phyloP scores from a whole-genome alignment of 1,140 invertebrate genomes.

The Galendromus occidentalis region DNA sequence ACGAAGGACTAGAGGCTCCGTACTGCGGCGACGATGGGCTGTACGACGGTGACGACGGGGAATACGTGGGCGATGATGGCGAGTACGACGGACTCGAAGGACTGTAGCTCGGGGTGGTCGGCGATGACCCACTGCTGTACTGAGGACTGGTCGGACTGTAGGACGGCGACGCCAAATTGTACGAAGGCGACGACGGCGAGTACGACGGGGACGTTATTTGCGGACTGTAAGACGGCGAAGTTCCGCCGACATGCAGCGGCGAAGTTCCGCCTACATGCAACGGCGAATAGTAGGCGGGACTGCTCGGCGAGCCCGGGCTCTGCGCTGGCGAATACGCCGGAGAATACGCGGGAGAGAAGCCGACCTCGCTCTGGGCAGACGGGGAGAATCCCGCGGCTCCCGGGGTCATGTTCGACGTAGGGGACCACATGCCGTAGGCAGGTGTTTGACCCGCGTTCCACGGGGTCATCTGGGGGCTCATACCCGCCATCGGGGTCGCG shows the following conservation, averaged over 20 bases:
- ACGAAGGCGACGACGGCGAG: constrained; percentile 26
- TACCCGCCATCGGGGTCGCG: constrained; percentile 47
- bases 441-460: constrained; percentile 80
- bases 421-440: constrained; percentile 62
- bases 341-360: constrained; percentile 48
- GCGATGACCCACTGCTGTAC: background rate
- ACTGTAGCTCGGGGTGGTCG: constrained; percentile 21
- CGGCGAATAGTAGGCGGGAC: constrained; percentile 31
- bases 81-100: constrained; percentile 42
- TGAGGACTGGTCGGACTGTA: constrained; percentile 19
- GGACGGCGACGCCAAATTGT: constrained; percentile 23
- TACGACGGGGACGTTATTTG: constrained; percentile 29
- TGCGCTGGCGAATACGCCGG: constrained; percentile 51
- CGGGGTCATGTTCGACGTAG: constrained; percentile 84
- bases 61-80: constrained; percentile 39
- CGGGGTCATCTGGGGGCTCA: constrained; percentile 85
- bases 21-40: constrained; percentile 27
- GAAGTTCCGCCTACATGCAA: too few species aligned
- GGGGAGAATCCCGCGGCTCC: constrained; percentile 93
- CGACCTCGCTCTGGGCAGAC: constrained; percentile 61
- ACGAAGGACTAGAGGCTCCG: constrained; percentile 31
- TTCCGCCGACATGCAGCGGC: constrained; percentile 17
- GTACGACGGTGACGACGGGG: constrained; percentile 23
- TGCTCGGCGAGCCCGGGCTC: constrained; percentile 54
- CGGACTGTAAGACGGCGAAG: constrained; percentile 25